These are phyloP conservation scores for Ia io DNA, from an alignment of 2,113 vertebrate genomes.

Conservation along the genomic window DNA sequence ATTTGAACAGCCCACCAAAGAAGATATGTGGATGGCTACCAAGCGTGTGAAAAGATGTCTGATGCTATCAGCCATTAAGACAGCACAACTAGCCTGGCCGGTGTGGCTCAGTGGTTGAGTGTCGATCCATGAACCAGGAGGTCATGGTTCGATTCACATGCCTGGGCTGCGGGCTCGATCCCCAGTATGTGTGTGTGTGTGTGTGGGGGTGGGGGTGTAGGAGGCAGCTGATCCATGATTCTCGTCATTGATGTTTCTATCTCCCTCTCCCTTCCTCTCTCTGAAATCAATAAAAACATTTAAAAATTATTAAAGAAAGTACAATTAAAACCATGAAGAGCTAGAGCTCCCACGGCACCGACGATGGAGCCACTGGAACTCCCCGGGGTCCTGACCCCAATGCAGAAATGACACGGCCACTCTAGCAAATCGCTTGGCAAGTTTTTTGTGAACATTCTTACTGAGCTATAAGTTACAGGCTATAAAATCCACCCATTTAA, in stretches of 20 bases:
- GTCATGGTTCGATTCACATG: too few relatives aligned
- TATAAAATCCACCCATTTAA: not conserved
- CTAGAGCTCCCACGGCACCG: rapidly evolving
- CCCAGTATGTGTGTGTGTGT: too few relatives aligned
- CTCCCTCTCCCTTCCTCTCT: too few relatives aligned
- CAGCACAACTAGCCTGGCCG: not conserved
- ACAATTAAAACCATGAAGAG: not conserved
- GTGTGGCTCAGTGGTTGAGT: too few relatives aligned
- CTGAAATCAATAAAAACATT: too few relatives aligned
- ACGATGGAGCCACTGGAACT: rapidly evolving
- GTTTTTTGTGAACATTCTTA: not conserved
- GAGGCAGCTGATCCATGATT: too few relatives aligned
- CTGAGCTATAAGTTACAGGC: not conserved
- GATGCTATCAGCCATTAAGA: not conserved
- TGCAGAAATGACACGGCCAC: rapidly evolving
- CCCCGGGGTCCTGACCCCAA: rapidly evolving
- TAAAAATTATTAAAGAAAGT: too few relatives aligned
- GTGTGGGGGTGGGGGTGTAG: too few relatives aligned
- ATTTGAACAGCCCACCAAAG: not conserved
- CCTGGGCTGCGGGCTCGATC: too few relatives aligned
- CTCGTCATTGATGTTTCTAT: too few relatives aligned
- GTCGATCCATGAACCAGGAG: too few relatives aligned
- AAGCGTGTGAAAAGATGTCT: too few relatives aligned
- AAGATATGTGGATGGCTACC: not conserved
- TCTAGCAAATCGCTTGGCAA: not conserved